A percentile compares a stretch with the other conserved stretches of the same genome.
Conservation (phyloP, 2,888 invertebrate genomes). For the Phortica magna region DNA sequence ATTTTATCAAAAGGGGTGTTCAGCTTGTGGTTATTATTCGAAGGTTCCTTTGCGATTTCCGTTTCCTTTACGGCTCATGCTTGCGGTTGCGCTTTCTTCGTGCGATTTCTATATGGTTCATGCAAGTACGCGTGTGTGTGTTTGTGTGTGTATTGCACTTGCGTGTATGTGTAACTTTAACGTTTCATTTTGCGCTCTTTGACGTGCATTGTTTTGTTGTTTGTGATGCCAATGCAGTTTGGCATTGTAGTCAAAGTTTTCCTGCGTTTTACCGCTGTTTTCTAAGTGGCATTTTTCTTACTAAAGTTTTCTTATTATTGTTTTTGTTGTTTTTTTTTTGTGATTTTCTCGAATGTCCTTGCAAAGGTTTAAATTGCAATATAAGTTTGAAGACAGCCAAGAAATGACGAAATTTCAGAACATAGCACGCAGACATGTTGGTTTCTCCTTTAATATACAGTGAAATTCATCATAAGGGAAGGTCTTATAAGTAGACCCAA, state of each 20-base stretch:
- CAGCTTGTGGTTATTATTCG: conserved; percentile 12
- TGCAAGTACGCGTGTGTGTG: neutral
- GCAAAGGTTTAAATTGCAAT: neutral
- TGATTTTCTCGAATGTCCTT: conserved; percentile 15
- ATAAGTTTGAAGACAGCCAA: conserved; percentile 20
- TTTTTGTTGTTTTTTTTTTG: conserved; percentile 1
- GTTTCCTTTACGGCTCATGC: conserved; percentile 15
- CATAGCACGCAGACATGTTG: neutral
- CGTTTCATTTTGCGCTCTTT: conserved; percentile 6
- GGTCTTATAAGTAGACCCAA: too few relatives aligned
- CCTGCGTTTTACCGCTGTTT: neutral
- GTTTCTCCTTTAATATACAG: too few relatives aligned
- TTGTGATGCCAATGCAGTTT: neutral
- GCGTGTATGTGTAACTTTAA: neutral
- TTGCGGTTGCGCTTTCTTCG: conserved; percentile 10
- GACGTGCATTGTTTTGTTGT: conserved; percentile 10
- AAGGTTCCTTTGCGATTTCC: conserved; percentile 31
- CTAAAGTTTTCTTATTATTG: conserved; percentile 4
- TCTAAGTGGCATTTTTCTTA: neutral
- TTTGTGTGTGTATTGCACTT: neutral
- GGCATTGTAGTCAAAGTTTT: conserved; percentile 30
- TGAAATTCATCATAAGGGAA: too few relatives aligned
- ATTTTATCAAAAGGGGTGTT: neutral
- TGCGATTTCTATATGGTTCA: neutral
- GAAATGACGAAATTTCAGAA: conserved; percentile 4